Conservation (phyloP, 2,888 invertebrate species). For the Zonitis immaculata region DNA sequence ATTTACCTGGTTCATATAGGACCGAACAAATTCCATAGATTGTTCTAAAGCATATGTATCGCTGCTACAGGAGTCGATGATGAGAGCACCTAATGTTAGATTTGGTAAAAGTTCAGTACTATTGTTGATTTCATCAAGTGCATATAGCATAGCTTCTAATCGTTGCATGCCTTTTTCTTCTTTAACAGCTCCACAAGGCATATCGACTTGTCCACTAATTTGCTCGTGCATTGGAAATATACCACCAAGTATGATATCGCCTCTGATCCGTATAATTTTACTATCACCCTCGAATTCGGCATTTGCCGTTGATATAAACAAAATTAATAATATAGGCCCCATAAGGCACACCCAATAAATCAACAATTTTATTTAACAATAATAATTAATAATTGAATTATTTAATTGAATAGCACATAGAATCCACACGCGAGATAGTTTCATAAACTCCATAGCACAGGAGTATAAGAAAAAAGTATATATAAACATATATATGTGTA, state of each 20-base stretch:
- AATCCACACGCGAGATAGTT: conserved; percentile 5
- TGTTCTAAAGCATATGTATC: conserved; percentile 65
- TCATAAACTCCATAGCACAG: conserved; percentile 3
- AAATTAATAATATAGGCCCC: conserved; percentile 15
- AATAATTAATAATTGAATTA: conserved; percentile 24
- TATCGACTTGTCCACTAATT: conserved; percentile 42
- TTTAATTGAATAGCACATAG: conserved; percentile 19
- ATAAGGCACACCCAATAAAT: conserved; percentile 15
- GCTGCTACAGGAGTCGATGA: conserved; percentile 61
- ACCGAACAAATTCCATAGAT: conserved; percentile 62
- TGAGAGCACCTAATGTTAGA: conserved; percentile 57
- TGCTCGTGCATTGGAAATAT: conserved; percentile 67
- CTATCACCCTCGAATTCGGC: conserved; percentile 30
- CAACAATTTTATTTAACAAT: conserved; percentile 20
- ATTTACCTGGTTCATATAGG: conserved; percentile 55
- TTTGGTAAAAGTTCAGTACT: conserved; percentile 57
- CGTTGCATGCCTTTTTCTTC: conserved; percentile 66
- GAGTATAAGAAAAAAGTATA: too few species aligned
- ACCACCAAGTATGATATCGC: conserved; percentile 65
- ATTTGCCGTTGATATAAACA: conserved; percentile 19
- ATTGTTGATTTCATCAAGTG: conserved; percentile 61
- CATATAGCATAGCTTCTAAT: conserved; percentile 65
- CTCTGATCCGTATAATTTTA: conserved; percentile 47
- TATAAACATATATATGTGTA: too few species aligned
- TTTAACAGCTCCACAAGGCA: conserved; percentile 56